These are phyloP conservation scores for Lasioglossum villosulum DNA, from an alignment of 2,888 invertebrate genomes.

Conservation along the genomic window DNA sequence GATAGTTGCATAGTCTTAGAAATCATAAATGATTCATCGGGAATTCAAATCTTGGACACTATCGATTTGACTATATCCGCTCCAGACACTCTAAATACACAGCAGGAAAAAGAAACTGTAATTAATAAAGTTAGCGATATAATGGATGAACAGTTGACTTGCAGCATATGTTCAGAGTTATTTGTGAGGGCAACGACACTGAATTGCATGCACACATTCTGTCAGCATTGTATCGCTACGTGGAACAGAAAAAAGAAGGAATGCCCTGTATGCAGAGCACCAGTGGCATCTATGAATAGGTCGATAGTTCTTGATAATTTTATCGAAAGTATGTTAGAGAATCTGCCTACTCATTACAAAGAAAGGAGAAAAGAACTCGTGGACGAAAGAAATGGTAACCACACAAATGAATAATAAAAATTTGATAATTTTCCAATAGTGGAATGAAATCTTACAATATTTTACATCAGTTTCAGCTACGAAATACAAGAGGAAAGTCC, in stretches of 20 bases:
- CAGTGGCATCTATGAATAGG: constrained; percentile 86
- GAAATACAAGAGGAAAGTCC: constrained; percentile 17
- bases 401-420: background rate
- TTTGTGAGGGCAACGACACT: constrained; percentile 89
- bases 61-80: constrained; percentile 85
- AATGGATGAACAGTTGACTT: constrained; percentile 90
- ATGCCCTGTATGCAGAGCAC: constrained; percentile 89
- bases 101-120: constrained; percentile 29
- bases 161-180: constrained; percentile 91
- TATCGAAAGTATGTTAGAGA: constrained; percentile 89
- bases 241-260: constrained; percentile 90
- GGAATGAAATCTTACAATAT: background rate
- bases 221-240: constrained; percentile 88
- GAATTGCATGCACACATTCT: constrained; percentile 91
- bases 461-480: constrained; percentile 43
- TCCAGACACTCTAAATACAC: constrained; percentile 11
- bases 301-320: constrained; percentile 90
- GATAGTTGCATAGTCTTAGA: constrained; percentile 69
- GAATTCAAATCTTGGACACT: constrained; percentile 85
- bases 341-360: constrained; percentile 87
- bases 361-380: constrained; percentile 85
- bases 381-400: constrained; percentile 75
- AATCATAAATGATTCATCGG: constrained; percentile 46
- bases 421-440: background rate
- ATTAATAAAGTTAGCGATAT: constrained; percentile 85